Evolutionary conservation across 1,140 invertebrate genomes (phyloP).

Genomic region (Drosophila jambulina): DNA sequence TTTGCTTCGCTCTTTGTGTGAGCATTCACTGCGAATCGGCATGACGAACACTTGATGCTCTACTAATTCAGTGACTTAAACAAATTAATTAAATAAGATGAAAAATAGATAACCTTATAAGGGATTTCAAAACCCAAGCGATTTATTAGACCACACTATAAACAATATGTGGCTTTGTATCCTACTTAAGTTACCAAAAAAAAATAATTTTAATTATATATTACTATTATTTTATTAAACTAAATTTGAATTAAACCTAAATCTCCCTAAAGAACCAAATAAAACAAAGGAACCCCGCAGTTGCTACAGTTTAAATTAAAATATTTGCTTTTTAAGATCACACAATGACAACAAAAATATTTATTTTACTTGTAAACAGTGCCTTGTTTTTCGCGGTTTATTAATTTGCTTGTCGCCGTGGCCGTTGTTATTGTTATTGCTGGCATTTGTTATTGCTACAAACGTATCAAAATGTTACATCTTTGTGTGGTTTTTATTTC

Average conservation of each 20-base stretch:
- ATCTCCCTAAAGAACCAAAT: not conserved
- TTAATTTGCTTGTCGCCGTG: constrained; percentile 24
- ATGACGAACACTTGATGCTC: not conserved
- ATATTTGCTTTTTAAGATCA: constrained; percentile 29
- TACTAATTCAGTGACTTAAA: not conserved
- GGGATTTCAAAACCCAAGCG: too few relatives aligned
- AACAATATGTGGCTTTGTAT: too few relatives aligned
- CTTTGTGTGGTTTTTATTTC: constrained; percentile 36
- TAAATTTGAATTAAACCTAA: too few relatives aligned
- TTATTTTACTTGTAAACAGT: constrained; percentile 57
- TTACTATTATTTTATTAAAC: too few relatives aligned
- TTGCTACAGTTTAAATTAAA: constrained; percentile 35
- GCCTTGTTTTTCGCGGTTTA: constrained; percentile 43
- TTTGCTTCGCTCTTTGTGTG: not conserved
- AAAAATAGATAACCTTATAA: too few relatives aligned
- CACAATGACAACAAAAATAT: constrained; percentile 59
- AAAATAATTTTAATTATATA: too few relatives aligned
- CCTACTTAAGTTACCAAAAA: too few relatives aligned
- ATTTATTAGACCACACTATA: too few relatives aligned
- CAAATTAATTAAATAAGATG: too few relatives aligned
- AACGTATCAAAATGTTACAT: constrained; percentile 46
- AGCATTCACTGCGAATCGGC: not conserved
- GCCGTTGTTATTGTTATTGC: constrained; percentile 18
- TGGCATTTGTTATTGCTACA: constrained; percentile 36
- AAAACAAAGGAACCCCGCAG: not conserved